Conservation (phyloP, 2,113 vertebrate species). For the Oryzias celebensis region DNA sequence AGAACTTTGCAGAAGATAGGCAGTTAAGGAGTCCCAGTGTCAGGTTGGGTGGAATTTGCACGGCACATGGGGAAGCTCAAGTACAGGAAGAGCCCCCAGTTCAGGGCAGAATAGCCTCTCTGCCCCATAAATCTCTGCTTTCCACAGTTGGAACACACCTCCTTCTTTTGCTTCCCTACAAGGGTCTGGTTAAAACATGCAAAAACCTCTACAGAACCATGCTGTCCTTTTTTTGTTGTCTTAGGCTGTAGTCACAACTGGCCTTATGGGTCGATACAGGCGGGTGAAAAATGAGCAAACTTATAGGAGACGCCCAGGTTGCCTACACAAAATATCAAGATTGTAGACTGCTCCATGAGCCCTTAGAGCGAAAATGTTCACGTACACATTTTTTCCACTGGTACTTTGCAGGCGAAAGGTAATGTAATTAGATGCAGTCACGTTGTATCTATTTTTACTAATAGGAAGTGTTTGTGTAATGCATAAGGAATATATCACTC, state of each 20-base stretch:
- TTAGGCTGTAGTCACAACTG: too few relatives aligned
- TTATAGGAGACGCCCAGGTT: too few relatives aligned
- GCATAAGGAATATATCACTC: too few relatives aligned
- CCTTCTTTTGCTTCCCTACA: conserved; percentile 22
- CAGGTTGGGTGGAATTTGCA: conserved; percentile 43
- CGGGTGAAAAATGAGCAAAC: too few relatives aligned
- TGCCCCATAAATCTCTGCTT: conserved; percentile 66
- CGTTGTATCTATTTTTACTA: too few relatives aligned
- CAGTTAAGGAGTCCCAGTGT: conserved; percentile 42
- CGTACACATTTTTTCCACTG: too few relatives aligned
- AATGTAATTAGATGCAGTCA: not conserved
- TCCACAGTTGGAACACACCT: conserved; percentile 37
- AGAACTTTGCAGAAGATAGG: conserved; percentile 15
- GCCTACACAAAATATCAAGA: too few relatives aligned
- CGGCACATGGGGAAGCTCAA: conserved; percentile 36
- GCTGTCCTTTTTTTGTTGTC: conserved; percentile 3
- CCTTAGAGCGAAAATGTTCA: too few relatives aligned
- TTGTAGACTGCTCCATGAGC: too few relatives aligned
- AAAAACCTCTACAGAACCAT: not conserved
- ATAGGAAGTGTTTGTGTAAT: too few relatives aligned
- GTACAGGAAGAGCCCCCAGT: conserved; percentile 51
- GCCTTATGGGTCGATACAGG: too few relatives aligned
- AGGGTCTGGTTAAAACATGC: not conserved
- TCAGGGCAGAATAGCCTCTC: conserved; percentile 60
- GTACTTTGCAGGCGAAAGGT: too few relatives aligned